These are phyloP conservation scores for Stenotaenia linearis DNA, from an alignment of 2,888 invertebrate species.

Conservation along the genomic window DNA sequence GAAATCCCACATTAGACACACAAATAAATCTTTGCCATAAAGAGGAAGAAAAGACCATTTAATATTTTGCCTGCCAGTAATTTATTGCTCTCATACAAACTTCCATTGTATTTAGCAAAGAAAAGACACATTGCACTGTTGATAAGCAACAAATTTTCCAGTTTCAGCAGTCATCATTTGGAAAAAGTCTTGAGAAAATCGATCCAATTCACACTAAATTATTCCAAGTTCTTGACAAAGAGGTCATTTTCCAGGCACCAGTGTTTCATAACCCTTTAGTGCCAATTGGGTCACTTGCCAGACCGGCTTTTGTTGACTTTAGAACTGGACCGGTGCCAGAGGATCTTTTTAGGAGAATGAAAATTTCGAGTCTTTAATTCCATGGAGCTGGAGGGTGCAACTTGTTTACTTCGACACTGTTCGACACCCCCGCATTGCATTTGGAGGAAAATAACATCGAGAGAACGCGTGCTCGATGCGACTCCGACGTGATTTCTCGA, in stretches of 20 bases:
- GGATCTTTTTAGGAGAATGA: background rate
- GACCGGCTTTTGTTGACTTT: background rate
- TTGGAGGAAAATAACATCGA: background rate
- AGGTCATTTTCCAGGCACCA: background rate
- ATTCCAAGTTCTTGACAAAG: background rate
- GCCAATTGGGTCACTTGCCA: background rate
- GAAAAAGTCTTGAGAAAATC: background rate
- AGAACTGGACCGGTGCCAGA: background rate
- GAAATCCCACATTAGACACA: conserved; percentile 17
- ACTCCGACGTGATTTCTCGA: conserved; percentile 15
- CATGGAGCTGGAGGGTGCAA: background rate
- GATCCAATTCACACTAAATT: too few species aligned
- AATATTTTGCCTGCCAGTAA: background rate
- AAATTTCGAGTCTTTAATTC: background rate
- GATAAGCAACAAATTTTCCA: background rate
- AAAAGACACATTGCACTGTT: background rate
- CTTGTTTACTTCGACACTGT: conserved; percentile 7
- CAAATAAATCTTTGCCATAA: conserved; percentile 10
- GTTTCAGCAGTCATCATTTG: background rate
- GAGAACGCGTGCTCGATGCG: background rate
- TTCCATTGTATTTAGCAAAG: background rate
- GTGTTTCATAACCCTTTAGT: background rate
- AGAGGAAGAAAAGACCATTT: background rate
- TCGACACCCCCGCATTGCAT: background rate
- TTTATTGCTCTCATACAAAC: background rate